phyloP scores from a whole-genome alignment of 1,140 invertebrate species.

The Prorops nasuta region DNA sequence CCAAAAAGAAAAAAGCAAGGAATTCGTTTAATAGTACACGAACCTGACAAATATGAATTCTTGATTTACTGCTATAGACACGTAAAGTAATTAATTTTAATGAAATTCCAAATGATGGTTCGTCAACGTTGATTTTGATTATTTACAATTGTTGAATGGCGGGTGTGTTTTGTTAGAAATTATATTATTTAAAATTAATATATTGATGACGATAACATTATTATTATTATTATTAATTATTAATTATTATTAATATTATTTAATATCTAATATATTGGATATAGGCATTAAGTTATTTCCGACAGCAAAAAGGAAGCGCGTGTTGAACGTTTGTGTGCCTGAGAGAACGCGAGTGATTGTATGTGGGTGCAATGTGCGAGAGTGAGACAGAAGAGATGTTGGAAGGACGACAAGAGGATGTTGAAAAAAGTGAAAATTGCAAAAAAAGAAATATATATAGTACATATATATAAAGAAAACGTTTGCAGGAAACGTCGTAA shows the following conservation, averaged over 20 bases:
- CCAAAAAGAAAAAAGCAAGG: slow-evolving; percentile 23
- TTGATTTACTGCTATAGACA: neutral
- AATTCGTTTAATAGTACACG: too few species aligned
- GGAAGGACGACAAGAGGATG: neutral
- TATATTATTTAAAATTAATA: slow-evolving; percentile 56
- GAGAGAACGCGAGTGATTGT: slow-evolving; percentile 25
- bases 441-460: slow-evolving; percentile 13
- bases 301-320: slow-evolving; percentile 24
- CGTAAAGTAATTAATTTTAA: slow-evolving; percentile 27
- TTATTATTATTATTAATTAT: slow-evolving; percentile 27
- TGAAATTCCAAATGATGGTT: slow-evolving; percentile 31
- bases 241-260: slow-evolving; percentile 49
- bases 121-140: slow-evolving; percentile 40
- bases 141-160: slow-evolving; percentile 39
- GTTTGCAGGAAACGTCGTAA: slow-evolving; percentile 19
- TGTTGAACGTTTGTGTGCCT: slow-evolving; percentile 15
- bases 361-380: slow-evolving; percentile 12
- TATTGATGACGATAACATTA: slow-evolving; percentile 38
- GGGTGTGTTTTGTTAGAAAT: slow-evolving; percentile 51
- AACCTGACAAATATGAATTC: neutral
- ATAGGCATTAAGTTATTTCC: slow-evolving; percentile 45
- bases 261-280: slow-evolving; percentile 55
- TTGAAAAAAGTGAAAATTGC: slow-evolving; percentile 8
- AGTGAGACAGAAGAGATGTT: slow-evolving; percentile 1
- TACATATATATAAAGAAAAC: slow-evolving; percentile 10